Base-by-base conservation (phyloP, 64 coral and sea anemone species). In the Montipora capricornis region DNA sequence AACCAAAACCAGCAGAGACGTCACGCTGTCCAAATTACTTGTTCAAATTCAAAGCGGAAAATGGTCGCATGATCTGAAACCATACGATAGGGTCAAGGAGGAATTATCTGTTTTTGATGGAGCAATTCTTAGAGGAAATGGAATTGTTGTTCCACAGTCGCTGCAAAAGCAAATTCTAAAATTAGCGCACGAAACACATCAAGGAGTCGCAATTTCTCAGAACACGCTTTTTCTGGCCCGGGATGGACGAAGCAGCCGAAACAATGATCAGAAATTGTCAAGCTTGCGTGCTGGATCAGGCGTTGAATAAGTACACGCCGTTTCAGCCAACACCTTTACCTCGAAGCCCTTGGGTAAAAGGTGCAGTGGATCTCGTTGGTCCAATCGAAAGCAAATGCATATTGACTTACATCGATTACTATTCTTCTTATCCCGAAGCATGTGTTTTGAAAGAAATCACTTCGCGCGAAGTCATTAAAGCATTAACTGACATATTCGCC, bases 161-260 rank as follows among this genome's bases (percentile, higher is more conserved):
- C 29, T 37, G 29, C 1, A 37, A 37, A 37, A 37, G 29, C 29
- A 37, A 37, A 37, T 37, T 37, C 29, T 37, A 37, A 37, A 92
- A 62, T 75, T 92, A 19, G 68, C 70, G 9, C 80, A 92, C 24
- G 80, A 92, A 73, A 92, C 80, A 0, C 90, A 76, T 92, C 61
- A 83, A 57, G 80, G 80, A 17, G 77, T 84, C 29, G 80, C 80
- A 76, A 55, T 74, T 84, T 37, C 67, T 84, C 24, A 0, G 80
- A 45, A 8, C 47, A n/a, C 19, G 71, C 46, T 37, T 37, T 37
- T 37, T 37, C 29, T 37, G 29, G 29, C 29, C 29, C 29, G 1
- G 29, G 29, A 37, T 37, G 29, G 29, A 37, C 1, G 29, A 37
- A 37, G 29, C 29, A 37, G 29, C 29, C 29, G 29, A 37, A 37